Conservation (phyloP, 2,888 invertebrate species). For the Brachypalpus laphriformis region DNA sequence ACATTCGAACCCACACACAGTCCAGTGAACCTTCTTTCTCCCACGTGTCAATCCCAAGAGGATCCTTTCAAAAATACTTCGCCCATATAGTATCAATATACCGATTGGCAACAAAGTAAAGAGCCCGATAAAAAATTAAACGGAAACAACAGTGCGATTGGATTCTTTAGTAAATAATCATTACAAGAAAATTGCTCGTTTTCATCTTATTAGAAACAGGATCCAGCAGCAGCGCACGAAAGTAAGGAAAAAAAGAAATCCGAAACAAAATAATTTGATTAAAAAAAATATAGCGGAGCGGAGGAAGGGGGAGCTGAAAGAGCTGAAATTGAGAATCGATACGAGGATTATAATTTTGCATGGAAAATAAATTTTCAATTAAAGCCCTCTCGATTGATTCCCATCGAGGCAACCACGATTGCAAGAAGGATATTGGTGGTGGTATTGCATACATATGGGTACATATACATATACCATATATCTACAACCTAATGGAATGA, state of each 20-base stretch:
- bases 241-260: constrained; percentile 6
- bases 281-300: constrained; percentile 2
- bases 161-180: constrained; percentile 1
- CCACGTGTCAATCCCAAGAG: neutral
- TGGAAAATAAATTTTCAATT: constrained; percentile 63
- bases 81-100: neutral
- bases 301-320: neutral
- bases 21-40: too few species aligned
- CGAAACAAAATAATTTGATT: constrained; percentile 29
- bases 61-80: neutral
- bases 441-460: neutral
- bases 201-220: constrained; percentile 43
- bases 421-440: constrained; percentile 2
- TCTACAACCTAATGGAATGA: neutral
- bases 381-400: constrained; percentile 29
- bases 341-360: constrained; percentile 44
- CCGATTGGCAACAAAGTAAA: neutral
- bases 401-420: constrained; percentile 3
- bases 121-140: neutral
- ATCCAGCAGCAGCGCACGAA: constrained; percentile 8
- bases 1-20: neutral
- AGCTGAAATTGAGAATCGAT: constrained; percentile 21
- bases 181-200: constrained; percentile 37
- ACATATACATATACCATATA: too few species aligned
- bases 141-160: constrained; percentile 10